Evolutionary conservation across 2,888 invertebrate species (phyloP).

Genomic region (Electrophaes corylata): DNA sequence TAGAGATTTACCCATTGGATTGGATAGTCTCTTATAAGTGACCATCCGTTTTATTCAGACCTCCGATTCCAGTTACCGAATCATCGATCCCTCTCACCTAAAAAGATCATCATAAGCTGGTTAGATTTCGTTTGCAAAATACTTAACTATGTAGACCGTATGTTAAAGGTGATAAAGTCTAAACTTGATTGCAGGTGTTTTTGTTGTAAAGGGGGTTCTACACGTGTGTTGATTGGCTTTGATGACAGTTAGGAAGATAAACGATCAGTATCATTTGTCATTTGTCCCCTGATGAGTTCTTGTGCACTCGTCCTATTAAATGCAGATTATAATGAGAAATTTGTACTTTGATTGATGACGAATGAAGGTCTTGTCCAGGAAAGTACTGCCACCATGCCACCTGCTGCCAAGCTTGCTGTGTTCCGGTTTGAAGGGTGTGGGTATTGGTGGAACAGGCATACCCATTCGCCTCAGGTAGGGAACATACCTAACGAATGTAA

Average conservation of each 20-base stretch:
- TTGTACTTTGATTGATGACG: slow-evolving; percentile 70
- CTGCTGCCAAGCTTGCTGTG: no score
- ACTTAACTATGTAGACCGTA: slow-evolving; percentile 35
- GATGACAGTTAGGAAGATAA: slow-evolving; percentile 82
- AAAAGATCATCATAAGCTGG: slow-evolving; percentile 55
- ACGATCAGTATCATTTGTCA: slow-evolving; percentile 80
- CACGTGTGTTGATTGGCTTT: slow-evolving; percentile 78
- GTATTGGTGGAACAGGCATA: no score
- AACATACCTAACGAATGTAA: no score
- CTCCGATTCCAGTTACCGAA: slow-evolving; percentile 38
- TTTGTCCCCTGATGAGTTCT: slow-evolving; percentile 65
- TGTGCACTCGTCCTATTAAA: slow-evolving; percentile 75
- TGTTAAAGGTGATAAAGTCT: slow-evolving; percentile 10
- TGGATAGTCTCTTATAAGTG: not conserved
- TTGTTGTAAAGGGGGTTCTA: slow-evolving; percentile 56
- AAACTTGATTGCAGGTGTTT: slow-evolving; percentile 40
- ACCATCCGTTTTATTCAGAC: slow-evolving; percentile 49
- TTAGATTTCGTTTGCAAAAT: slow-evolving; percentile 43
- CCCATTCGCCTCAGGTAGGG: no score
- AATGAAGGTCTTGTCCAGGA: no score
- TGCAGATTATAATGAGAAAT: slow-evolving; percentile 73
- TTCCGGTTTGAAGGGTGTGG: no score
- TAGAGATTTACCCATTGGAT: not conserved
- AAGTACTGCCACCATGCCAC: no score
- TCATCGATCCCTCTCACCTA: slow-evolving; percentile 47